Base-by-base conservation (phyloP, 2,888 invertebrate species). In the Endotricha flammealis region DNA sequence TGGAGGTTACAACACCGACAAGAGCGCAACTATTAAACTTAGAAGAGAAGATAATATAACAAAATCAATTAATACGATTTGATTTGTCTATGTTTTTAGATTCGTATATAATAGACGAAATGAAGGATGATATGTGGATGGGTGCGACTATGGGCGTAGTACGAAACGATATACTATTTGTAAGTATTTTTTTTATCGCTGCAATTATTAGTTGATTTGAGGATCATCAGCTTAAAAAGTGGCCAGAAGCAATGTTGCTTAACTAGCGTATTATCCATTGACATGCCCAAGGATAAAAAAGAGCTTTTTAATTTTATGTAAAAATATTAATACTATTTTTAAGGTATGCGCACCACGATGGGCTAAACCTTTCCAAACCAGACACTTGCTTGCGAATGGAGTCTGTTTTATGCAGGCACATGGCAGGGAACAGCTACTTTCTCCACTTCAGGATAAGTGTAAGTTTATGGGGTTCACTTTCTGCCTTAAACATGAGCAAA, bases 121-220 rank as follows among this genome's bases (percentile, higher is more conserved):
- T 70, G 20, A 66, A 47, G 39, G 53, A 76, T 11, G 79, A 77
- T 36, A 80, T 80, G 70, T 86, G 86, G 82, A 69, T 78, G n/a
- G 86, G 86, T 9, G 80, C 83, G 1, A 60, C 74, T 0, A 50
- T 86, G 6, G 71, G 51, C 0, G 44, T 51, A 0, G 44, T 75
- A 0, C 61, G 72, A 0, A 55, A 64, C 29, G 66, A 63, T 8
- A 63, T 65, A 22, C 34, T 80, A 36, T 39, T 80, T 57, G 82
- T 82, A 58, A 61, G 54, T 46, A 37, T 24, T n/a, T 22, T n/a
- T 28, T 12, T 12, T 27, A 30, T 12, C 29, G 11, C 1, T 8
- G 12, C n/a, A n/a, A n/a, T n/a, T n/a, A n/a, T n/a, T n/a, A n/a
- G n/a, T n/a, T n/a, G n/a, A n/a, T n/a, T n/a, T n/a, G n/a, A n/a